Evolutionary conservation across 2,113 vertebrate species (phyloP).

Genomic region (Macaca mulatta): DNA sequence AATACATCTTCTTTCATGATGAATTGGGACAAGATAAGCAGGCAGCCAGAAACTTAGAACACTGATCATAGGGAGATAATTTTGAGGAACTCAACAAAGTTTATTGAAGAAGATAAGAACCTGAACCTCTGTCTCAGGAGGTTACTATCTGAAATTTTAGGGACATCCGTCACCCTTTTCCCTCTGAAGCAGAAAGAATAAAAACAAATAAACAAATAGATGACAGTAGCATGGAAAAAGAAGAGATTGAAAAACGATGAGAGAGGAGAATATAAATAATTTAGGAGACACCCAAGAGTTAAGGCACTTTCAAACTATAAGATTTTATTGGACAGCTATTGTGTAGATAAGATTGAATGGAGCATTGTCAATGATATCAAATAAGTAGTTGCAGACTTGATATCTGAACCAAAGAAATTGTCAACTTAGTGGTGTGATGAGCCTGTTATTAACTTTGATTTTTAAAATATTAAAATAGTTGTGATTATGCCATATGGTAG

Average conservation of each 20-base stretch:
- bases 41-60: not conserved
- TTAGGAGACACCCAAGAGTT: not conserved
- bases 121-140: not conserved
- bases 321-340: not conserved
- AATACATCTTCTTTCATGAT: not conserved
- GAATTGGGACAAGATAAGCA: not conserved
- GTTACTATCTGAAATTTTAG: slow-evolving; percentile 15
- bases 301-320: not conserved
- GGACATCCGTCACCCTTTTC: not conserved
- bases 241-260: not conserved
- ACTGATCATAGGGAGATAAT: not conserved
- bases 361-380: not conserved
- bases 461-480: not conserved
- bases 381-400: not conserved
- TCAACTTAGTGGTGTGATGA: not conserved
- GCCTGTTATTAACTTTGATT: not conserved
- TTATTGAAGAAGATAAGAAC: not conserved
- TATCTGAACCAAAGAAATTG: not conserved
- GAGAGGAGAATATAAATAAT: not conserved
- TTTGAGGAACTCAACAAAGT: not conserved
- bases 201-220: not conserved
- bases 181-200: not conserved
- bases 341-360: not conserved
- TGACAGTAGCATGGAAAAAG: not conserved
- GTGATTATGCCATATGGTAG: not conserved